Conservation (phyloP, 2,113 vertebrate species). For the Callipepla californica region DNA sequence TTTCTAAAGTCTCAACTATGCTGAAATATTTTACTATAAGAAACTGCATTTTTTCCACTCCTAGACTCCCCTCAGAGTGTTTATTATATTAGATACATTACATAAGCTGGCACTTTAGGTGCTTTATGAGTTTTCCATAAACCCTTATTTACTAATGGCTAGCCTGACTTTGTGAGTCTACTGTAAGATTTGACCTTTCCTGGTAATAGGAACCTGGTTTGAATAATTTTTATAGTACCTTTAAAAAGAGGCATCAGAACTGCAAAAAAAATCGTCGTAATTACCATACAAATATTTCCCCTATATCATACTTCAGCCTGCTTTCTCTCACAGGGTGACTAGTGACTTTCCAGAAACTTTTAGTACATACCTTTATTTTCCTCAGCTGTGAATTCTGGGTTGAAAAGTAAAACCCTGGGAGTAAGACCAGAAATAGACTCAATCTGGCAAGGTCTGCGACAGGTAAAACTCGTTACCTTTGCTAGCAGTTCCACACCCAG, state of each 20-base stretch:
- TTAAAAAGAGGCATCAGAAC: conserved; percentile 44
- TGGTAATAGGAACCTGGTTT: conserved; percentile 34
- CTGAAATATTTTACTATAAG: conserved; percentile 55
- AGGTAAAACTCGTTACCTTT: background rate
- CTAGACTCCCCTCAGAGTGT: conserved; percentile 35
- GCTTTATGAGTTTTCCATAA: conserved; percentile 70
- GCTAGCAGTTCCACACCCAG: background rate
- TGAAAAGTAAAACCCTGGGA: background rate
- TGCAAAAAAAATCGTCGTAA: background rate
- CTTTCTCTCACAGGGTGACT: background rate
- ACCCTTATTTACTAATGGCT: conserved; percentile 61
- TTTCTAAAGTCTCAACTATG: conserved; percentile 26
- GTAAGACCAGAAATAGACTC: conserved; percentile 2
- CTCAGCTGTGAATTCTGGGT: background rate
- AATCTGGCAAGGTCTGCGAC: background rate
- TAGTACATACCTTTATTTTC: background rate
- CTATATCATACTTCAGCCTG: background rate
- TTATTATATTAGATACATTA: conserved; percentile 60
- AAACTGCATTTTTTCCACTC: conserved; percentile 54
- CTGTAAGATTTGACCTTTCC: conserved; percentile 40
- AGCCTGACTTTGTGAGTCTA: conserved; percentile 42
- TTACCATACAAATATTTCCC: conserved; percentile 18
- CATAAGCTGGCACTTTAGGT: conserved; percentile 54
- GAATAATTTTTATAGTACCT: conserved; percentile 37
- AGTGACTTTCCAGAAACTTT: conserved; percentile 15